These are phyloP conservation scores for Anas georgica DNA, from an alignment of 2,797 vertebrate species.

Conservation along the genomic window DNA sequence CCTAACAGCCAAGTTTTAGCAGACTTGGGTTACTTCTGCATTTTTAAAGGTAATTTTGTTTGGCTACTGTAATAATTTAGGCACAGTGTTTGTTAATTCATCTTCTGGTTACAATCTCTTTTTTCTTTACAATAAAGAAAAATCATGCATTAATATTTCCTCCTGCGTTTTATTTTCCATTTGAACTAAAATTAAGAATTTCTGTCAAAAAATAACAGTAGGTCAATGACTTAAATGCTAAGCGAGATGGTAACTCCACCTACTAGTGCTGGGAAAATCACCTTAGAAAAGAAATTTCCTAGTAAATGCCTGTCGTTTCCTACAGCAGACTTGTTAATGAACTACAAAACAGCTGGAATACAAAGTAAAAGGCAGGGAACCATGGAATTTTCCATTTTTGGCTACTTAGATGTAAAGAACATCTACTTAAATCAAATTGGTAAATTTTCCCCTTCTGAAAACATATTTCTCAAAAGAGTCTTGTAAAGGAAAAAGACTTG, in stretches of 20 bases:
- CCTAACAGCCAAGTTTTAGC: not conserved
- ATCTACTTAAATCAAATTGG: not conserved
- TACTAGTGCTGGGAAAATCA: not conserved
- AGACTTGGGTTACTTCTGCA: not conserved
- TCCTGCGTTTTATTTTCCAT: constrained; percentile 5
- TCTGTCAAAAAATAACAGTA: not conserved
- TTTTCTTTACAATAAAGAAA: not conserved
- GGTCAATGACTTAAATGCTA: not conserved
- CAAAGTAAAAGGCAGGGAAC: not conserved
- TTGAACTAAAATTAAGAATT: not conserved
- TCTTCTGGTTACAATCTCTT: not conserved
- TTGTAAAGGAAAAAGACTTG: not conserved
- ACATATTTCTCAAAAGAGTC: not conserved
- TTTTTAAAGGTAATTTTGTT: constrained; percentile 10
- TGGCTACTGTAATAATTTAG: not conserved
- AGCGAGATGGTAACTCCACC: not conserved
- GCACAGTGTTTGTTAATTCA: not conserved
- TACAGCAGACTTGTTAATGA: not conserved
- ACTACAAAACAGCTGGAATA: not conserved
- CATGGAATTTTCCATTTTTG: not conserved
- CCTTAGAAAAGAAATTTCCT: not conserved
- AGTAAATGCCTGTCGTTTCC: not conserved
- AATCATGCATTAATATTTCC: not conserved
- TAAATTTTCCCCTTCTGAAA: not conserved
- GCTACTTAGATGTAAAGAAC: not conserved